phyloP scores from a whole-genome alignment of 2,113 vertebrate genomes.

The Guaruba guarouba region DNA sequence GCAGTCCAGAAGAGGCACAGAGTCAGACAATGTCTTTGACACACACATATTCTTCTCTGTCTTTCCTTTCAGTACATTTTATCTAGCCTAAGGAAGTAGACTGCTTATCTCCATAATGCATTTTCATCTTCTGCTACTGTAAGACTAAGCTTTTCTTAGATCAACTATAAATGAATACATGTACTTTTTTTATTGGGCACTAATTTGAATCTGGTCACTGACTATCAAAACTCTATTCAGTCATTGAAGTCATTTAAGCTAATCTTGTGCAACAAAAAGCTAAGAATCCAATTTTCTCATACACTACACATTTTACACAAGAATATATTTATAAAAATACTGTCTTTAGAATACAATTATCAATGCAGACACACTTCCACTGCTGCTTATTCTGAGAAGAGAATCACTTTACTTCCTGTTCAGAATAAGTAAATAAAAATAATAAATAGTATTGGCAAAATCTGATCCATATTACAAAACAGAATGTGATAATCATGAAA shows the following conservation, averaged over 20 bases:
- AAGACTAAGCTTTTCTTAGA: conserved; percentile 49
- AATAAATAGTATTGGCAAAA: background rate
- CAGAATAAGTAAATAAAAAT: background rate
- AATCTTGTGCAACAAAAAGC: conserved; percentile 13
- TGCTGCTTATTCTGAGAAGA: background rate
- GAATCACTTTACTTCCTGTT: background rate
- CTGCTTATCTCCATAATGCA: conserved; percentile 41
- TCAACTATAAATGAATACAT: conserved; percentile 21
- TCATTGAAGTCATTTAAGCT: background rate
- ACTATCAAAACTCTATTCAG: conserved; percentile 21
- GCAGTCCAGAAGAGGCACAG: background rate
- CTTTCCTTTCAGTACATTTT: conserved; percentile 30
- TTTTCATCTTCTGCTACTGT: conserved; percentile 44
- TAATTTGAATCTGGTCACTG: conserved; percentile 42
- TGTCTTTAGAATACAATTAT: background rate
- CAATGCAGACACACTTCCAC: background rate
- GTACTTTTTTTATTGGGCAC: conserved; percentile 15
- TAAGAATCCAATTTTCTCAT: conserved; percentile 30
- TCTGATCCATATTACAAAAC: background rate
- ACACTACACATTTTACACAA: background rate
- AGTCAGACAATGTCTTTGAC: conserved; percentile 14
- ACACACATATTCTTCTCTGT: conserved; percentile 6
- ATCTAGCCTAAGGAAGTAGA: conserved; percentile 33
- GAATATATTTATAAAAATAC: background rate
- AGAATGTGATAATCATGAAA: background rate